Evolutionary conservation across 2,888 invertebrate species (phyloP).

Genomic region (Dicycla oo): DNA sequence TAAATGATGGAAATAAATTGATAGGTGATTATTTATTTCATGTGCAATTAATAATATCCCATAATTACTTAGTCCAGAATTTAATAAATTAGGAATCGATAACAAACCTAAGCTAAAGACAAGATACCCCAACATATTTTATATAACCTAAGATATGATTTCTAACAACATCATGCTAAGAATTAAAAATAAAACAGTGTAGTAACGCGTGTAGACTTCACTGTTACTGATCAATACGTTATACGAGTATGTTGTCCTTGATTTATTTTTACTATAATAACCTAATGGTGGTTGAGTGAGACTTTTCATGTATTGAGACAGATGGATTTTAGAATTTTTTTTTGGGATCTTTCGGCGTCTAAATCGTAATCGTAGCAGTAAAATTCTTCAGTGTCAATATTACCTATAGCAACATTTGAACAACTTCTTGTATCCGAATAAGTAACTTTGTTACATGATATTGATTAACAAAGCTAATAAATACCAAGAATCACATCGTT

Average conservation of each 20-base stretch:
- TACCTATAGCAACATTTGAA: background rate
- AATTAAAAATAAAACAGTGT: slow-evolving; percentile 18
- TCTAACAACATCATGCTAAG: background rate
- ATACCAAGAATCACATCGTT: background rate
- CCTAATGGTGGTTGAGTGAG: background rate
- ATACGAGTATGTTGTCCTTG: slow-evolving; percentile 11
- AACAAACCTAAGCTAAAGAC: background rate
- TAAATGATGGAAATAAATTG: too few species aligned
- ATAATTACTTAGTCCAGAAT: too few species aligned
- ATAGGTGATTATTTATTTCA: too few species aligned
- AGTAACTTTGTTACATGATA: background rate
- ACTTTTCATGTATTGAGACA: background rate
- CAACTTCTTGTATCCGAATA: background rate
- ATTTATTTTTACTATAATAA: slow-evolving; percentile 27
- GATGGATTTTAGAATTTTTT: too few species aligned
- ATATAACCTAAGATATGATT: too few species aligned
- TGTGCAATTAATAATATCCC: too few species aligned
- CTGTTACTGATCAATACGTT: slow-evolving; percentile 15
- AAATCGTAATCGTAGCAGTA: background rate
- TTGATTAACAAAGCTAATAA: slow-evolving; percentile 5
- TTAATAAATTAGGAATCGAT: background rate
- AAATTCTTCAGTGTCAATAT: background rate
- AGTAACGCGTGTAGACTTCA: slow-evolving; percentile 32
- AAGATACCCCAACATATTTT: too few species aligned
- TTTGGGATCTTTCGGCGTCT: too few species aligned